Evolutionary conservation across 2,888 invertebrate species (phyloP).

Genomic region (Morpho deidamia): DNA sequence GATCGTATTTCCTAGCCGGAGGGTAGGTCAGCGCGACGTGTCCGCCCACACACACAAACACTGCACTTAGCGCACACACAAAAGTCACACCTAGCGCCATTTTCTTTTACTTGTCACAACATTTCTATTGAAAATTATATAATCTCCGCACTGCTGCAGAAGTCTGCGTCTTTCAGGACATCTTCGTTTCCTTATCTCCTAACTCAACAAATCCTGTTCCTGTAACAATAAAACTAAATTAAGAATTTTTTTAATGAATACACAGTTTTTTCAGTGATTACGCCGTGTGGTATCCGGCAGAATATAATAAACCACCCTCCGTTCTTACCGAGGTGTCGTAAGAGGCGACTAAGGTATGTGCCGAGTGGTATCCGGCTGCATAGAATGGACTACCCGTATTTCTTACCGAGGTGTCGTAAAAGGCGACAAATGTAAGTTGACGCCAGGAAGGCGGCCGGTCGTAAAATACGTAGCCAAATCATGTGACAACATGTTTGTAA

Average conservation of each 20-base stretch:
- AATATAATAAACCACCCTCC: too few species aligned
- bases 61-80: conserved; percentile 35
- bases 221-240: conserved; percentile 8
- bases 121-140: conserved; percentile 14
- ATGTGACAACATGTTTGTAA: too few species aligned
- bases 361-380: too few species aligned
- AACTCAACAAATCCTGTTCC: background rate
- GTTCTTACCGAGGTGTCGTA: too few species aligned
- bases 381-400: too few species aligned
- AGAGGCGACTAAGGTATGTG: too few species aligned
- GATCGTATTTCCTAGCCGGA: conserved; percentile 90
- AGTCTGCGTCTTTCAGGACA: background rate
- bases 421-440: too few species aligned
- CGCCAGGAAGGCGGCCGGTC: too few species aligned
- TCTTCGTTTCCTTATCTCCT: background rate
- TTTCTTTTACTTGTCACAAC: conserved; percentile 27
- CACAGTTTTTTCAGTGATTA: too few species aligned
- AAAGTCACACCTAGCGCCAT: conserved; percentile 50
- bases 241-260: background rate
- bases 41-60: conserved; percentile 50
- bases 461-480: too few species aligned
- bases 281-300: too few species aligned
- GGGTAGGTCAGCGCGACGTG: conserved; percentile 95
- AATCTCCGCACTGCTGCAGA: background rate
- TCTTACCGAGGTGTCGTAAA: too few species aligned